These are phyloP conservation scores for Eutolmus rufibarbis DNA, from an alignment of 2,888 invertebrate genomes.

Conservation along the genomic window DNA sequence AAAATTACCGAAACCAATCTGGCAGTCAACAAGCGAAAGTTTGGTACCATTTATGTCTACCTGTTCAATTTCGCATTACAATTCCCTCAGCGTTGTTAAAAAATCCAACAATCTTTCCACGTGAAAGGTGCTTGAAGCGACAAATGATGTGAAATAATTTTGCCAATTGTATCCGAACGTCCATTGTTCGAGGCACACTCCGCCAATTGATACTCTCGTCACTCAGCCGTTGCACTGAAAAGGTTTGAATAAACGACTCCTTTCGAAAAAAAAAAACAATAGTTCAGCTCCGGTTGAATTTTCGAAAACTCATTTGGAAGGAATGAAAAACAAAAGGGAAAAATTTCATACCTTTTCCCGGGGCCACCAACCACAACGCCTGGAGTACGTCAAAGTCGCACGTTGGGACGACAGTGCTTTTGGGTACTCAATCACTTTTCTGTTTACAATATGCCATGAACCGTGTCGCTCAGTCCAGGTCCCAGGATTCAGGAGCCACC, in stretches of 20 bases:
- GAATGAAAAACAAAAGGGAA: not conserved
- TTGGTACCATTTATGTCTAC: not conserved
- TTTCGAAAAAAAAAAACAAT: not conserved
- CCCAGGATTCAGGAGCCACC: not conserved
- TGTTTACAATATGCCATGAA: slow-evolving; percentile 15
- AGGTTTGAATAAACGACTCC: not conserved
- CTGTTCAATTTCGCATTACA: not conserved
- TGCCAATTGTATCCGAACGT: not conserved
- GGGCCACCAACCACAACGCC: not conserved
- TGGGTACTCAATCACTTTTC: slow-evolving; percentile 24
- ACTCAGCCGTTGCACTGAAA: not conserved
- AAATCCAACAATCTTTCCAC: not conserved
- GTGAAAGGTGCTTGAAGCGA: not conserved
- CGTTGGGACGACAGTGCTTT: not conserved
- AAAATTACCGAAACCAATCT: not conserved
- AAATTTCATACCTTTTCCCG: not conserved
- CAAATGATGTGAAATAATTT: not conserved
- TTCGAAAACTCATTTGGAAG: slow-evolving; percentile 1
- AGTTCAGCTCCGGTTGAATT: not conserved
- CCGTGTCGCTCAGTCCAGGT: not conserved
- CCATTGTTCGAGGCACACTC: not conserved
- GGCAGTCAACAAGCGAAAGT: not conserved
- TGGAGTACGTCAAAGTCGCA: not conserved
- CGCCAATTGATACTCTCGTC: not conserved
- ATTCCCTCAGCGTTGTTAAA: not conserved